Evolutionary conservation across 2,888 invertebrate species (phyloP).

Genomic region (Philaethria dido): DNA sequence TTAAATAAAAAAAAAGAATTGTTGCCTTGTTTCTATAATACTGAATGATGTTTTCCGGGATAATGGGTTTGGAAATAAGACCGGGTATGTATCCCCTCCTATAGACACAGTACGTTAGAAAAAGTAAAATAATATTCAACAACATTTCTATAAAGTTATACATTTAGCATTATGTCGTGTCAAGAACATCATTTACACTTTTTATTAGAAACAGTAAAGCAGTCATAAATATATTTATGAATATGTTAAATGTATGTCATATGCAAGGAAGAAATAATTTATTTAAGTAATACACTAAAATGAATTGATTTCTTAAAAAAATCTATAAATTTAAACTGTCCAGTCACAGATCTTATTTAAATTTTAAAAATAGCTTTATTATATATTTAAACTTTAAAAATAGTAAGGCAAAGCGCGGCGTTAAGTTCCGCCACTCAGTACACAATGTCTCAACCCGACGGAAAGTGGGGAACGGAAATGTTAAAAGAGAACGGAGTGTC

Average conservation of each 20-base stretch:
- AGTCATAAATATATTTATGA: conserved; percentile 16
- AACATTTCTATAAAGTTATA: not conserved
- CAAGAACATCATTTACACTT: conserved; percentile 6
- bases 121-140: not conserved
- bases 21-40: too few relatives aligned
- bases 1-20: too few relatives aligned
- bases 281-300: not conserved
- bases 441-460: too few relatives aligned
- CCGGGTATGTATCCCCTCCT: too few relatives aligned
- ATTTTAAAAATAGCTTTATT: too few relatives aligned
- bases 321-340: conserved; percentile 8
- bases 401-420: too few relatives aligned
- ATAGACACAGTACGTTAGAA: not conserved
- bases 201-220: conserved; percentile 18
- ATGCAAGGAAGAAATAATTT: not conserved
- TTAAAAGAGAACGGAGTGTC: too few relatives aligned
- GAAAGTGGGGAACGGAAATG: too few relatives aligned
- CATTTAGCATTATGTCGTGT: conserved; percentile 6
- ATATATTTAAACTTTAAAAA: too few relatives aligned
- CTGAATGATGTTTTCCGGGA: too few relatives aligned
- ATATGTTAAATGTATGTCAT: conserved; percentile 13
- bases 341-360: not conserved
- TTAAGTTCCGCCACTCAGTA: too few relatives aligned
- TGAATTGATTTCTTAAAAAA: conserved; percentile 1
- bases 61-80: too few relatives aligned